Base-by-base conservation (phyloP, 2,113 vertebrate genomes). In the Eleginops maclovinus region DNA sequence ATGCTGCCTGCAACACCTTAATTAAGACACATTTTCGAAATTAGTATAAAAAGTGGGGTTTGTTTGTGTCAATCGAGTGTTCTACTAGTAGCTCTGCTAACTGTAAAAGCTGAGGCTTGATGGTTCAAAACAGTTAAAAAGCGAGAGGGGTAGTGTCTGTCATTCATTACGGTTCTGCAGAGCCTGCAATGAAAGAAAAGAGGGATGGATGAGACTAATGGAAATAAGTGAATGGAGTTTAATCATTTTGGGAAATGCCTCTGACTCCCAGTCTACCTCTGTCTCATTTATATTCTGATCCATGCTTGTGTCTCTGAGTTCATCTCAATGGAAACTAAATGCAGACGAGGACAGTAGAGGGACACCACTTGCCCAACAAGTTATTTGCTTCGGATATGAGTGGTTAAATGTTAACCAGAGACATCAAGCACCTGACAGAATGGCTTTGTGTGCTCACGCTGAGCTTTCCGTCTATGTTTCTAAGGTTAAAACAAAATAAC, bases 241-340 rank as follows among this genome's bases (percentile, higher is more conserved):
- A 82, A 83, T 91, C 81, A 87, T 86, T 86, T 75, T 71, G 74
- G 82, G 74, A 82, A 82, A 84, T 87, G 82, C 46, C 68, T 75
- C 71, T 63, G 67, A 67, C 73, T 79, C 72, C n/a, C 77, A 55
- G 15, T 56, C 60, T 75, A 17, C 49, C 71, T 81, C 46, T 1
- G 0, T 60, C 67, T 85, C 54, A 79, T 88, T 83, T 71, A 85
- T 74, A 83, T 87, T 82, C 88, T 44, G 31, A 75, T 67, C 59
- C 66, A 69, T 58, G 46, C 63, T 73, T 54, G 31, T 68, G 36
- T 84, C 79, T 88, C 50, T 71, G 53, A 50, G 53, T 53, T 46
- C 58, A 80, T 82, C 62, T 71, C 49, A 41, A 40, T 54, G 58
- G 72, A 69, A 85, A 75, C 64, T 24, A 15, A 78, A 84, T 78